Conservation (phyloP, 2,113 vertebrate species). For the Chaetodon trifascialis region DNA sequence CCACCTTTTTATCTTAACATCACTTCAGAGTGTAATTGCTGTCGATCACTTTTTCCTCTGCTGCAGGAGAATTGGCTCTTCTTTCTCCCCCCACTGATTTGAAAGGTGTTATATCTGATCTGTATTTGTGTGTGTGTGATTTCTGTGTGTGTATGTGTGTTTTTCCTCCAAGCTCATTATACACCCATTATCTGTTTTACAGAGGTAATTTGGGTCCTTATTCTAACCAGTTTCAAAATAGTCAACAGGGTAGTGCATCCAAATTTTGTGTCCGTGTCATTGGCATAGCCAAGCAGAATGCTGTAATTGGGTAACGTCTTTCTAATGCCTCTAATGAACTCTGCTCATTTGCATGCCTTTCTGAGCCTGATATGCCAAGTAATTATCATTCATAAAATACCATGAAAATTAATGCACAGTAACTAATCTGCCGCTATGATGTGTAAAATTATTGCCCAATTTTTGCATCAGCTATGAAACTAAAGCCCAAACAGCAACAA, state of each 20-base stretch:
- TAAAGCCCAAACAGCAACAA: slow-evolving; percentile 55
- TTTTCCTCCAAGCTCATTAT: slow-evolving; percentile 28
- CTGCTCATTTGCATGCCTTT: slow-evolving; percentile 76
- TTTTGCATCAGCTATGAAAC: slow-evolving; percentile 60
- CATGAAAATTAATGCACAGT: slow-evolving; percentile 75
- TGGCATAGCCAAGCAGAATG: slow-evolving; percentile 65
- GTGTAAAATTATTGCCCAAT: slow-evolving; percentile 67
- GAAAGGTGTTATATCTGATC: slow-evolving; percentile 7
- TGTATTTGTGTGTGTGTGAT: neutral
- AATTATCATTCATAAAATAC: slow-evolving; percentile 73
- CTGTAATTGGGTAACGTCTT: slow-evolving; percentile 66
- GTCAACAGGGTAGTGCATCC: slow-evolving; percentile 48
- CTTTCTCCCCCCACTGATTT: neutral
- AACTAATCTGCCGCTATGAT: slow-evolving; percentile 71
- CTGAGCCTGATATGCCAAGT: slow-evolving; percentile 67
- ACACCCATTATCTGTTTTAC: slow-evolving; percentile 42
- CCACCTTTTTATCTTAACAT: too few species aligned
- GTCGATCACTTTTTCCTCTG: neutral
- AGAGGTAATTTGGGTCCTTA: slow-evolving; percentile 45
- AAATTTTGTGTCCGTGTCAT: slow-evolving; percentile 64
- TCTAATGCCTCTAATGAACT: slow-evolving; percentile 75
- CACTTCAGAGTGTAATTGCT: too few species aligned
- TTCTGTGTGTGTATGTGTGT: neutral
- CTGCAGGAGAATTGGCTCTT: neutral
- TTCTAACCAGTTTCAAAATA: slow-evolving; percentile 50